These are phyloP conservation scores for Danio kyathit DNA, from an alignment of 2,797 vertebrate species.

Conservation along the genomic window DNA sequence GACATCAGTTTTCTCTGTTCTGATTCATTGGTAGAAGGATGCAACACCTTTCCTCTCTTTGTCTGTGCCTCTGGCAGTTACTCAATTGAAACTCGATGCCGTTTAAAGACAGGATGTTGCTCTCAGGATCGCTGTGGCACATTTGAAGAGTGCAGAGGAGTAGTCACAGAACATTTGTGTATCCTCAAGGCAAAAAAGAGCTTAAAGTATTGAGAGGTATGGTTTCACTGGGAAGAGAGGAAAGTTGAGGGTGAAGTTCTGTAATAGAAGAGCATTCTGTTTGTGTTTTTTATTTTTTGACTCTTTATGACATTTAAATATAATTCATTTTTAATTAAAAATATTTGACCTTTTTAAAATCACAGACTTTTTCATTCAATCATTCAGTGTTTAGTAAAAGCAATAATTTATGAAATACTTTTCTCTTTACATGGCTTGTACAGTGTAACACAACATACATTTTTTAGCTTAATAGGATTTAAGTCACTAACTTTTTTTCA, in stretches of 20 bases:
- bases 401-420: conserved; percentile 12
- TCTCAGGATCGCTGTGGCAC: not conserved
- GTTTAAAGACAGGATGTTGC: conserved; percentile 78
- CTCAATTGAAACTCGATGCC: conserved; percentile 58
- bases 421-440: conserved; percentile 16
- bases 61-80: conserved; percentile 74
- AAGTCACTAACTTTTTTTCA: not conserved
- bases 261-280: not conserved
- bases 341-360: not conserved
- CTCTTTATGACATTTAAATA: not conserved
- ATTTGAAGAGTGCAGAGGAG: conserved; percentile 1
- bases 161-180: conserved; percentile 1
- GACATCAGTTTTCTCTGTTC: conserved; percentile 34
- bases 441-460: not conserved
- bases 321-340: not conserved
- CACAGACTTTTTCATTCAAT: not conserved
- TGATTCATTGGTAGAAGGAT: conserved; percentile 74
- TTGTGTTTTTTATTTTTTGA: not conserved
- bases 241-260: not conserved
- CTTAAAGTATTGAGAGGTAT: not conserved
- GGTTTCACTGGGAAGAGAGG: not conserved
- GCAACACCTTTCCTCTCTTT: conserved; percentile 94
- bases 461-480: not conserved
- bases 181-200: conserved; percentile 12
- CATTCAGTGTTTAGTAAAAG: not conserved